phyloP scores from a whole-genome alignment of 1,140 invertebrate genomes.

The Eciton burchellii region DNA sequence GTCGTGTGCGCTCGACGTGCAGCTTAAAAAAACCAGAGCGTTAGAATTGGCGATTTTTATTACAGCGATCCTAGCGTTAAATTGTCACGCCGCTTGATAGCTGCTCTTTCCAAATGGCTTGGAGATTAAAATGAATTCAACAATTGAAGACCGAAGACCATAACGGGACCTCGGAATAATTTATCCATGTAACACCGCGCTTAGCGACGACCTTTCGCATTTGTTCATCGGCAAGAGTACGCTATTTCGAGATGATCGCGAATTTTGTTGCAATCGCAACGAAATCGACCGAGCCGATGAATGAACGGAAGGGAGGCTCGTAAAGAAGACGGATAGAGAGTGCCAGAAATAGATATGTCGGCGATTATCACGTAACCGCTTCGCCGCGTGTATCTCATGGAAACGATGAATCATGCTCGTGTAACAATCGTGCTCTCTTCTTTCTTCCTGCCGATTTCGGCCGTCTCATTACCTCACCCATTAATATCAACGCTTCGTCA shows the following conservation, averaged over 20 bases:
- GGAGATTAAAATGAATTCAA: not conserved
- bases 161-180: not conserved
- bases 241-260: conserved; percentile 47
- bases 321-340: conserved; percentile 70
- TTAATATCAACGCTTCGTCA: not conserved
- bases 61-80: not conserved
- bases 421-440: conserved; percentile 30
- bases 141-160: not conserved
- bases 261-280: not conserved
- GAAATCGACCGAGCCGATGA: conserved; percentile 61
- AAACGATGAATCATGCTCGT: conserved; percentile 65
- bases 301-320: conserved; percentile 65
- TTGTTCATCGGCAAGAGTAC: conserved; percentile 20
- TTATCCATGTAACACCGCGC: no score
- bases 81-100: not conserved
- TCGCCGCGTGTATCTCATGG: conserved; percentile 42
- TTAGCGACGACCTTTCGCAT: not conserved
- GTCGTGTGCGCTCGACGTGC: not conserved
- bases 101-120: not conserved
- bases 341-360: conserved; percentile 60
- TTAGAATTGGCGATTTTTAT: conserved; percentile 28
- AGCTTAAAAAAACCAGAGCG: conserved; percentile 19
- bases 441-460: not conserved
- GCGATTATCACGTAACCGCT: conserved; percentile 63
- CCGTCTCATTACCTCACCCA: not conserved